These are phyloP conservation scores for Pseudochirops corinnae DNA, from an alignment of 2,797 vertebrate genomes.

Conservation along the genomic window DNA sequence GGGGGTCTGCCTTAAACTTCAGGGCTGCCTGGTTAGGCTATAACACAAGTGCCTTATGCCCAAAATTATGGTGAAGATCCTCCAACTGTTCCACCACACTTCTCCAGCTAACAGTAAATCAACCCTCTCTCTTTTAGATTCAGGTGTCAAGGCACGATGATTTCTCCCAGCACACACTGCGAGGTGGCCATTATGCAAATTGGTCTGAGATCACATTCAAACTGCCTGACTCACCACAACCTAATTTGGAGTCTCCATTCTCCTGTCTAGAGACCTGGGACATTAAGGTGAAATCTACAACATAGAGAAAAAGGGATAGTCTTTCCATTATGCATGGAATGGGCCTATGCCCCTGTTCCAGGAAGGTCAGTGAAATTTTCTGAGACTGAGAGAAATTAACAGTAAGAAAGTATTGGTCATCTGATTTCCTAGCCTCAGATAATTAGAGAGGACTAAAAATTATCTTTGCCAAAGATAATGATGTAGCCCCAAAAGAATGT, in stretches of 20 bases:
- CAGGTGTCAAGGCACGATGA: neutral
- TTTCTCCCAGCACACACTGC: neutral
- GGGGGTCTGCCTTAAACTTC: neutral
- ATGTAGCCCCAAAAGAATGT: neutral
- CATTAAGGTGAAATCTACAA: neutral
- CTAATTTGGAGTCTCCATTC: neutral
- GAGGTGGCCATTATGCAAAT: neutral
- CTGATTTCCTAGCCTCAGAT: neutral
- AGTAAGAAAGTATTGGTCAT: neutral
- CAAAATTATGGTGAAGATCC: neutral
- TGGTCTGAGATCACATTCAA: neutral
- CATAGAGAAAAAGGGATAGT: neutral
- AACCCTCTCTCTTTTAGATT: neutral
- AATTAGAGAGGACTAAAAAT: neutral
- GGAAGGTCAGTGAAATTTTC: neutral
- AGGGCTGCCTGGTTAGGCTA: neutral
- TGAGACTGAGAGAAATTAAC: neutral
- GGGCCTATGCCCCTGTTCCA: neutral
- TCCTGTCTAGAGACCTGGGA: neutral
- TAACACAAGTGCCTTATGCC: neutral
- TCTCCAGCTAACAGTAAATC: neutral
- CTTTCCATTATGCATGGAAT: neutral
- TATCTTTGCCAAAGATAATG: neutral
- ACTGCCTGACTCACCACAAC: neutral
- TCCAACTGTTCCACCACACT: neutral